Conservation (phyloP, 2,888 invertebrate genomes). For the Tuta absoluta region DNA sequence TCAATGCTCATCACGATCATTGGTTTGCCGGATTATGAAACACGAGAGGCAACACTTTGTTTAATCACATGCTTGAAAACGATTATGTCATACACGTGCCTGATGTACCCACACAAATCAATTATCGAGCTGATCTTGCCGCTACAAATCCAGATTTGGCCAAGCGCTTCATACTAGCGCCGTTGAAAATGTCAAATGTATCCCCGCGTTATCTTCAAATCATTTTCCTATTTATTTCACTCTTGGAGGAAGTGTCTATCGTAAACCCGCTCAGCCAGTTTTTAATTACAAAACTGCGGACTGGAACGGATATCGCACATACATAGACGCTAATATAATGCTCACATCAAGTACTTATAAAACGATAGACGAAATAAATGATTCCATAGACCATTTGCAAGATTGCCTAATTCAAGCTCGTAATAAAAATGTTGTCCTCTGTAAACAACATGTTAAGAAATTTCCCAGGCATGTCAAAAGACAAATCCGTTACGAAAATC, state of each 20-base stretch:
- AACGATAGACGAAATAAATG: conserved; percentile 12
- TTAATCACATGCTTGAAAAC: no score
- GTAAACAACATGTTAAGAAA: background rate
- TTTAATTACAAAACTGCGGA: conserved; percentile 7
- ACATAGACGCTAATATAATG: conserved; percentile 5
- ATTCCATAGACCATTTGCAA: background rate
- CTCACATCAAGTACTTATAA: conserved; percentile 18
- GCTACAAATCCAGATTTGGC: conserved; percentile 23
- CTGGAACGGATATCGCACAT: background rate
- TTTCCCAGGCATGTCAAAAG: conserved; percentile 19
- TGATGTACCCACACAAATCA: no score
- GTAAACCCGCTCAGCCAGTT: background rate
- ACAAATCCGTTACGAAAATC: conserved; percentile 18
- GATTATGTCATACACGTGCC: no score
- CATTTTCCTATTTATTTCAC: conserved; percentile 25
- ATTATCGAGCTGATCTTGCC: conserved; percentile 19
- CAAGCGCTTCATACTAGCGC: conserved; percentile 2
- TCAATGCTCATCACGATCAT: conserved; percentile 25
- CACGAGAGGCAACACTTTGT: conserved; percentile 1
- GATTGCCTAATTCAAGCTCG: conserved; percentile 10
- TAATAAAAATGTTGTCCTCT: conserved; percentile 8
- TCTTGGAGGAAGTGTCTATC: background rate
- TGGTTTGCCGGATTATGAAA: conserved; percentile 19
- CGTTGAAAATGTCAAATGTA: background rate
- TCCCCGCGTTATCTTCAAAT: conserved; percentile 25